Percentiles rank a stretch among this genome's conserved stretches.
These are phyloP conservation scores for Drosophila rubida DNA, from an alignment of 2,888 invertebrate species.

Conservation along the genomic window DNA sequence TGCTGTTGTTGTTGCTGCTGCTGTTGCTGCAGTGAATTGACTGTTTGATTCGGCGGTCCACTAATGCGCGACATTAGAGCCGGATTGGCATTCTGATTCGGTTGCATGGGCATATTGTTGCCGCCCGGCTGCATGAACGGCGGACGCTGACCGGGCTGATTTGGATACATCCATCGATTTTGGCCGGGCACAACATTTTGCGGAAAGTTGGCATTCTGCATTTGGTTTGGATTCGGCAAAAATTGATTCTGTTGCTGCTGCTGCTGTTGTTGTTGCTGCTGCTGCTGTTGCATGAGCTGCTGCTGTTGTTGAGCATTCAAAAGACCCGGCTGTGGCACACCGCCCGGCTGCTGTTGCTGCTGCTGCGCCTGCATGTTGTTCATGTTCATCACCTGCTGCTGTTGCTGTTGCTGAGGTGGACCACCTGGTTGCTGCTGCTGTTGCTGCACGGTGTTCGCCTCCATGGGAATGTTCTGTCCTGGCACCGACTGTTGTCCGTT, in stretches of 20 bases:
- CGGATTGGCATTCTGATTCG: slow-evolving; percentile 85
- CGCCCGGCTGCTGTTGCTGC: slow-evolving; percentile 51
- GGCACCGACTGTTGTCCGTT: slow-evolving; percentile 53
- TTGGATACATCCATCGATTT: slow-evolving; percentile 81
- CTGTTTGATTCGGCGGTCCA: slow-evolving; percentile 86
- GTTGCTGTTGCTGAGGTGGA: slow-evolving; percentile 60
- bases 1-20: slow-evolving; percentile 83
- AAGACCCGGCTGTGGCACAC: slow-evolving; percentile 49
- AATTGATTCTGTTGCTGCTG: slow-evolving; percentile 72
- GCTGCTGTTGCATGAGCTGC: slow-evolving; percentile 65
- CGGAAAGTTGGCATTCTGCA: slow-evolving; percentile 82
- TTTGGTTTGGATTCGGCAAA: slow-evolving; percentile 67
- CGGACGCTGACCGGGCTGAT: slow-evolving; percentile 74
- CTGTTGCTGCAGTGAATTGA: slow-evolving; percentile 78
- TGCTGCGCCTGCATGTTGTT: slow-evolving; percentile 61
- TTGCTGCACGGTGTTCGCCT: slow-evolving; percentile 62
- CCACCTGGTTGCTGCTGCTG: slow-evolving; percentile 63
- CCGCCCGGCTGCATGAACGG: slow-evolving; percentile 70
- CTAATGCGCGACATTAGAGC: slow-evolving; percentile 88
- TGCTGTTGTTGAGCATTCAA: slow-evolving; percentile 71
- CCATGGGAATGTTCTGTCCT: slow-evolving; percentile 62
- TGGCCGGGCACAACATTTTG: slow-evolving; percentile 76
- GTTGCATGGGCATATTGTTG: slow-evolving; percentile 54
- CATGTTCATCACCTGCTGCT: slow-evolving; percentile 81
- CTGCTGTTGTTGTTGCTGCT: slow-evolving; percentile 65